phyloP scores from a whole-genome alignment of 2,888 invertebrate genomes.

The Exephanes ischioxanthus region DNA sequence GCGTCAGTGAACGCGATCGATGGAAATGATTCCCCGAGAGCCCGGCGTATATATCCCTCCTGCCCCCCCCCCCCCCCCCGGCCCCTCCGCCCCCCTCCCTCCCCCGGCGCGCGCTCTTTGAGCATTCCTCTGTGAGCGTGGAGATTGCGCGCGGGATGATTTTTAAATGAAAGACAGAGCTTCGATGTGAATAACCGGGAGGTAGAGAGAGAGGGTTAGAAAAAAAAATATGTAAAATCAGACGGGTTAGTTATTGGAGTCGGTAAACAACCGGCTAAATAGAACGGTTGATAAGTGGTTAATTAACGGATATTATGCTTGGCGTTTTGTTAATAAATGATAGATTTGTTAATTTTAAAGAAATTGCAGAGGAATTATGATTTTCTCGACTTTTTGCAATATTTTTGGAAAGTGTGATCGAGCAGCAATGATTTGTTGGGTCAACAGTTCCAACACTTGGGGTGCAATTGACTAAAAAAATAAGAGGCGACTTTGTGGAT shows the following conservation, averaged over 20 bases:
- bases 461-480: background rate
- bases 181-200: slow-evolving; percentile 27
- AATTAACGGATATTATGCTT: background rate
- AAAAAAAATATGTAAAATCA: background rate
- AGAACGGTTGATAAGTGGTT: background rate
- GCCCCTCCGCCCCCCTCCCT: too few species aligned
- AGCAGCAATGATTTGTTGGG: too few species aligned
- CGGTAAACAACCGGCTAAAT: background rate
- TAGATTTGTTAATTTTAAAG: background rate
- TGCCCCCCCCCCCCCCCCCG: background rate
- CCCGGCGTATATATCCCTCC: slow-evolving; percentile 47
- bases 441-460: too few species aligned
- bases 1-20: slow-evolving; percentile 77
- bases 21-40: slow-evolving; percentile 79
- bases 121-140: slow-evolving; percentile 61
- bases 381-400: background rate
- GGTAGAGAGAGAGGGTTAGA: background rate
- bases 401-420: too few species aligned
- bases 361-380: background rate
- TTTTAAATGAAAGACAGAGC: slow-evolving; percentile 23
- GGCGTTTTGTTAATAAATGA: background rate
- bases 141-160: slow-evolving; percentile 33
- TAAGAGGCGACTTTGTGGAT: too few species aligned
- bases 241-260: background rate
- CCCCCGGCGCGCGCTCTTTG: slow-evolving; percentile 63